Conservation (phyloP, 2,797 vertebrate species). For the Anabas testudineus region DNA sequence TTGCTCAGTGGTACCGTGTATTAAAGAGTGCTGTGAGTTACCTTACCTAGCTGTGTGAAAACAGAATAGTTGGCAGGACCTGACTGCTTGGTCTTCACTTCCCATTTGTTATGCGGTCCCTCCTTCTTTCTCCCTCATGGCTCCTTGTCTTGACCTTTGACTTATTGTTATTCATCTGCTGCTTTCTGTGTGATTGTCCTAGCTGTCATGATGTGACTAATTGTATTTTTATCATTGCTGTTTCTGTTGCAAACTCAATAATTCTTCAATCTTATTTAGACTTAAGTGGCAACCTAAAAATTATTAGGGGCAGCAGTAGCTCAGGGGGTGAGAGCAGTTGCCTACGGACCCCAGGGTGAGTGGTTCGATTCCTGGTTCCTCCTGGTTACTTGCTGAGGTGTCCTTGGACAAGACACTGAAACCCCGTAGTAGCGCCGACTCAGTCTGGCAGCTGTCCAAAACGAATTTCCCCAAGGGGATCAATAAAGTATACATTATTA, state of each 20-base stretch:
- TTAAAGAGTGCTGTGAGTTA: conserved; percentile 70
- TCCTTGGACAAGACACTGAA: too few relatives aligned
- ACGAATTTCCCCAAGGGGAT: too few relatives aligned
- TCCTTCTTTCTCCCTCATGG: conserved; percentile 42
- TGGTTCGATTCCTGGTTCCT: too few relatives aligned
- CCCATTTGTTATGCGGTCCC: conserved; percentile 35
- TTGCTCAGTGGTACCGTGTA: conserved; percentile 66
- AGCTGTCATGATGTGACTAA: conserved; percentile 9
- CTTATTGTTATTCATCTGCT: conserved; percentile 41
- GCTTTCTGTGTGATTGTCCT: conserved; percentile 21
- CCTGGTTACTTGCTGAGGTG: too few relatives aligned
- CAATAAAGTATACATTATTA: too few relatives aligned
- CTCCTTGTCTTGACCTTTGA: conserved; percentile 29
- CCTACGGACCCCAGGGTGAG: too few relatives aligned
- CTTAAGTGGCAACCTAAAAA: too few relatives aligned
- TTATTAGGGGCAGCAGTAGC: too few relatives aligned
- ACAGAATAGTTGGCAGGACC: conserved; percentile 68
- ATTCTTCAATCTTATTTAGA: too few relatives aligned
- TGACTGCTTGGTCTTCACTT: conserved; percentile 45
- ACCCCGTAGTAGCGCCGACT: too few relatives aligned
- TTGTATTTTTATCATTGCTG: conserved; percentile 7
- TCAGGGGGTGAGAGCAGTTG: too few relatives aligned
- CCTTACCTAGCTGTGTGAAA: conserved; percentile 69
- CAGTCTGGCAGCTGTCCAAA: too few relatives aligned
- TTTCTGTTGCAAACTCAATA: conserved; percentile 3